A percentile compares a stretch with the other conserved stretches of the same genome.
Evolutionary conservation across 1,140 invertebrate species (phyloP).

Genomic region (Caenorhabditis briggsae): DNA sequence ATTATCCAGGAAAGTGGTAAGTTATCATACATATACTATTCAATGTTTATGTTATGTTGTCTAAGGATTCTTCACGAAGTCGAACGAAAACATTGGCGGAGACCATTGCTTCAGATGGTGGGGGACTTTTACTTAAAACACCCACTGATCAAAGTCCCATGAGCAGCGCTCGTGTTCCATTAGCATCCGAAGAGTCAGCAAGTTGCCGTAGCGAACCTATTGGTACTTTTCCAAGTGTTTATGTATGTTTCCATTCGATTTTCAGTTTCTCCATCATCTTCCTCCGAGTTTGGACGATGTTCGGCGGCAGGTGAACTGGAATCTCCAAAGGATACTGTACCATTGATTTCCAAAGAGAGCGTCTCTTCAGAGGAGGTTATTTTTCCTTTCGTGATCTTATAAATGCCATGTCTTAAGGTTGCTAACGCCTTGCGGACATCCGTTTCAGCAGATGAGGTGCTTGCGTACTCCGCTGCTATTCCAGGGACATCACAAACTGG

Average conservation of each 20-base stretch:
- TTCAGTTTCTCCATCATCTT: slow-evolving; percentile 2
- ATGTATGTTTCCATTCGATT: neutral
- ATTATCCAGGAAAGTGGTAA: slow-evolving; percentile 29
- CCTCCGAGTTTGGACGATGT: slow-evolving; percentile 19
- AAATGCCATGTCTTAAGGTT: neutral
- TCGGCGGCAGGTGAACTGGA: neutral
- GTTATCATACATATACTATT: too few species aligned
- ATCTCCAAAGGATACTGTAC: neutral
- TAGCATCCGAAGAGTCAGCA: neutral
- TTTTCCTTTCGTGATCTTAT: neutral
- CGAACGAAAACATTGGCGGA: slow-evolving; percentile 9
- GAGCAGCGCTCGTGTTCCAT: neutral
- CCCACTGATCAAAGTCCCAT: neutral
- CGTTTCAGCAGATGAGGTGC: slow-evolving; percentile 3
- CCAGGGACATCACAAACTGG: neutral
- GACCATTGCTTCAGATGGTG: neutral
- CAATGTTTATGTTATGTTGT: neutral
- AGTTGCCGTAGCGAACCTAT: slow-evolving; percentile 25
- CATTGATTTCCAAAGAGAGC: slow-evolving; percentile 18
- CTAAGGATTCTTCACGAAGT: neutral
- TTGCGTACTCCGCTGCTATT: neutral
- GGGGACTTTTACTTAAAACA: neutral
- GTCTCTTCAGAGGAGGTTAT: neutral
- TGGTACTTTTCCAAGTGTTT: neutral
- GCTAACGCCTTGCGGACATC: slow-evolving; percentile 6